A percentile compares a stretch with the other conserved stretches of the same genome.
These are phyloP conservation scores for Micromussa lordhowensis DNA, from an alignment of 92 coral and sea anemone genomes.

Conservation along the genomic window DNA sequence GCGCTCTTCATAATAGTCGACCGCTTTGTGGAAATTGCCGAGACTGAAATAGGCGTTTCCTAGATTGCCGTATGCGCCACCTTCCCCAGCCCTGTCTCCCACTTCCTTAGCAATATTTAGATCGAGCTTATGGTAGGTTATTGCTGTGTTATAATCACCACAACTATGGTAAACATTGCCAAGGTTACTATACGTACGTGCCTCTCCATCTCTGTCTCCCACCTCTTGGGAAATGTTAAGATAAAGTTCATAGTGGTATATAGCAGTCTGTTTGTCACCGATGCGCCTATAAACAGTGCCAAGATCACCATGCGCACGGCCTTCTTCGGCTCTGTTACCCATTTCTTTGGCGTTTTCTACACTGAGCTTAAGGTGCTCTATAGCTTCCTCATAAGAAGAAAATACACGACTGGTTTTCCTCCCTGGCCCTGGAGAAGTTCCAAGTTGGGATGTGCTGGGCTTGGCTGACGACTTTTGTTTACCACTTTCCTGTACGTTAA, in stretches of 20 bases:
- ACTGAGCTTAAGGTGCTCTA: conserved; percentile 4
- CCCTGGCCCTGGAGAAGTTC: conserved; percentile 8
- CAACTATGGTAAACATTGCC: neutral
- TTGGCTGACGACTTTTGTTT: neutral
- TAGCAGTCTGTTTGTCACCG: neutral
- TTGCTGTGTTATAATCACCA: conserved; percentile 21
- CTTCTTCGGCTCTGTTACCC: neutral
- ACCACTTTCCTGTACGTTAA: conserved; percentile 3
- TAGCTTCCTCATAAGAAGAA: neutral
- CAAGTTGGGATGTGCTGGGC: neutral
- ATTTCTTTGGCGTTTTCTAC: conserved; percentile 14
- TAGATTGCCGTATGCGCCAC: neutral
- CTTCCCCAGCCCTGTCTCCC: conserved; percentile 10
- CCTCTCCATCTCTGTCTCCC: neutral
- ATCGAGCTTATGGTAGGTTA: neutral
- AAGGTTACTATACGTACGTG: neutral
- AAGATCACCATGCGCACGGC: neutral
- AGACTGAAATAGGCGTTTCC: neutral
- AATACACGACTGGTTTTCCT: neutral
- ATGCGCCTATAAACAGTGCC: neutral
- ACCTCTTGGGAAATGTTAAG: neutral
- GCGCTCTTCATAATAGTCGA: neutral
- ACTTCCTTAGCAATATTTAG: neutral
- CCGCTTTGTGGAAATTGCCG: neutral
- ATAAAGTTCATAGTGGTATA: neutral